Conservation (phyloP, 2,113 vertebrate species). For the Grammomys dolichurus region DNA sequence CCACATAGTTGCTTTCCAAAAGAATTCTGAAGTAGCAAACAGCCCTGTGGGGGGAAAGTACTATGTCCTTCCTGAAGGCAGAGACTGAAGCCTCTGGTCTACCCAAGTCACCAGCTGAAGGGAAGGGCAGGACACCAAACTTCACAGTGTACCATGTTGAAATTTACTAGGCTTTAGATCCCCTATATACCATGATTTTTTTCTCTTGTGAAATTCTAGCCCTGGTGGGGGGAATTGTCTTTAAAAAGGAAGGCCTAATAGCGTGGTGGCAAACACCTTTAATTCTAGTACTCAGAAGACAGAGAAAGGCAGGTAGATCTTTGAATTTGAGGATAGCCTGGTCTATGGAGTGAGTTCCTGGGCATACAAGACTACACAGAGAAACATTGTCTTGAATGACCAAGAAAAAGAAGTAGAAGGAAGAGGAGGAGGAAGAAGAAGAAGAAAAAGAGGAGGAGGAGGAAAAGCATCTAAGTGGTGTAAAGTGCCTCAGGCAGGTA, state of each 20-base stretch:
- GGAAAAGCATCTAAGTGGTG: neutral
- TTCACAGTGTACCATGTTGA: neutral
- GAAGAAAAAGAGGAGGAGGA: neutral
- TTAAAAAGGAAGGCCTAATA: neutral
- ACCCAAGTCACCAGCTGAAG: neutral
- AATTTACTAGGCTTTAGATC: neutral
- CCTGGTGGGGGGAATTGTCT: neutral
- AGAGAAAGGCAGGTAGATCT: neutral
- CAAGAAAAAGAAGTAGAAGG: neutral
- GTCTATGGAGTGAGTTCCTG: neutral
- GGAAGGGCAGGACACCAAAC: neutral
- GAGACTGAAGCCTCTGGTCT: neutral
- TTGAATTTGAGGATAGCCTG: neutral
- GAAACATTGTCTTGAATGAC: neutral
- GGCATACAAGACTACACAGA: neutral
- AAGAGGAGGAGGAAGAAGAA: neutral
- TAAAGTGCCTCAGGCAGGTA: neutral
- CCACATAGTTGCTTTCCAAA: constrained; percentile 69
- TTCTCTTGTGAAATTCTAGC: constrained; percentile 16
- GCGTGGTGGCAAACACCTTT: neutral
- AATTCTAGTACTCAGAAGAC: neutral
- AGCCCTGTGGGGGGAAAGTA: neutral
- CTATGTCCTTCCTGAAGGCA: neutral
- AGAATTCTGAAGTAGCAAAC: constrained; percentile 72
- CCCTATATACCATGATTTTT: neutral